Evolutionary conservation across 2,888 invertebrate species (phyloP), one percentile per base, ranked within the genome.

Genomic region (Calliopum simillimum): DNA sequence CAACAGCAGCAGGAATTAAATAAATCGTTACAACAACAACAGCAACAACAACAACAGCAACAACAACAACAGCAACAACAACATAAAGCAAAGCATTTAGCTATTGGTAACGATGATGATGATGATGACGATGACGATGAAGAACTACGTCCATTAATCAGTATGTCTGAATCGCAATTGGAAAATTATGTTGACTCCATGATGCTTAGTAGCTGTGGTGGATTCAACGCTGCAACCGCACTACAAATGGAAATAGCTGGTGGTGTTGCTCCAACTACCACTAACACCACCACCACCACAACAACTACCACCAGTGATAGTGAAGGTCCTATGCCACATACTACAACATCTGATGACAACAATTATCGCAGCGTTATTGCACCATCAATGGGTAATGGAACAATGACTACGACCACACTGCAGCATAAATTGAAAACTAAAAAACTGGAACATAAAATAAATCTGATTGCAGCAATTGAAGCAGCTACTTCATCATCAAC

Each of bases 101-200:
- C 13, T n/a, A 14, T n/a, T 6, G 47, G 16, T 25, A n/a, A n/a
- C n/a, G 58, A 69, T 68, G 62, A 25, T 41, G 72, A 74, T 61
- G 53, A 73, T 68, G 74, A 73, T 71, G 73, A 59, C 63, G 78
- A 79, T 6, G 82, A 81, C 47, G 85, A 85, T 72, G 86, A 86
- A 75, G 86, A 86, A 64, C 72, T 86, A 63, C 82, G 84, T 70
- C 86, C 86, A 1, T 75, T 86, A 62, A 86, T 86, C 61, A 79
- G 79, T 75, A 79, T 81, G 80, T 79, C 80, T 49, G 81, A 82
- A 11, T 80, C 81, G 0, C 79, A 81, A 68, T 56, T 78, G 56
- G 76, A 77, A 16, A 70, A 47, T 6, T 69, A 62, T 19, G 51
- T 41, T 19, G 66, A 56, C 16, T 21, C 25, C 12, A 58, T 21